Evolutionary conservation across 2,113 vertebrate species (phyloP), one percentile per base, ranked within the genome.

Genomic region (Ailurus styani): DNA sequence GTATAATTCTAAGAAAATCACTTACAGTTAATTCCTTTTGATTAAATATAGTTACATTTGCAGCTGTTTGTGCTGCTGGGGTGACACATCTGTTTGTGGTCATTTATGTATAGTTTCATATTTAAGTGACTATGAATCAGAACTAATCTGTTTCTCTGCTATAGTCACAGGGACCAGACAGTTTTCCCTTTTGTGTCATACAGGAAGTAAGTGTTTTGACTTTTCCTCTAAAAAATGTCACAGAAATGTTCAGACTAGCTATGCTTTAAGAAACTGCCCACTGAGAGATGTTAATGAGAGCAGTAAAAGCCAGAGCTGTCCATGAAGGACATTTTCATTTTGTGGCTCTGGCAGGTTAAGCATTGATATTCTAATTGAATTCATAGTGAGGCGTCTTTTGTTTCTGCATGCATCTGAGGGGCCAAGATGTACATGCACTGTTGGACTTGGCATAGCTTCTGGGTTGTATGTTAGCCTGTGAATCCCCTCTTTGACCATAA

Each of bases 401-500:
- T 96, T 91, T 98, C 90, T 94, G 50, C 82, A 86, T 93, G 87
- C 91, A 97, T 97, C 96, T 96, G 82, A 97, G 86, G 85, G 89
- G 81, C 91, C 89, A 97, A 91, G 91, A 95, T 95, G 93, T 86
- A 64, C 77, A 90, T 31, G 57, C 91, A 93, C 81, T 98, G 52
- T 98, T 96, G 66, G 95, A 86, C 73, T 97, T 97, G 93, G 97
- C 98, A 95, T 97, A 96, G 93, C 78, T 93, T 91, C 86, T 97
- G 47, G 77, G 78, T 95, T 97, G 72, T 96, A 95, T 96, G 83
- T 98, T 98, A 96, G 95, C 64, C 95, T 88, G 96, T 96, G 96
- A 98, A 98, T 97, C 94, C 91, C 88, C 95, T 97, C 93, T 97
- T 98, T 98, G 96, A 96, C 86, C 96, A 97, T 95, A 98, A 97